Evolutionary conservation across 2,888 invertebrate species (phyloP).

Genomic region (Ecliptopera silaceata): DNA sequence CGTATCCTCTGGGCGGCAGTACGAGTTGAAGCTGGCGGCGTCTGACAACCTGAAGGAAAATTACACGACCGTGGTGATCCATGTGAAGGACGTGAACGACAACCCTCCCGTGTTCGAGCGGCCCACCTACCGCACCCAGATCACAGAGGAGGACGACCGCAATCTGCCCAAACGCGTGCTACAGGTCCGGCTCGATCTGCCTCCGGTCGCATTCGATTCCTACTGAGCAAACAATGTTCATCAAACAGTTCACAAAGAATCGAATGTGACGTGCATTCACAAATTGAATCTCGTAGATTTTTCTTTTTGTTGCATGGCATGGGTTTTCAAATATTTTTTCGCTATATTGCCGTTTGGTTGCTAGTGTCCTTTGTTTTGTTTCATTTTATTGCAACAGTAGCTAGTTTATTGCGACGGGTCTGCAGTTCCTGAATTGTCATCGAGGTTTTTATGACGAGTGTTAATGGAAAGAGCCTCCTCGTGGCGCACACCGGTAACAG

Average conservation of each 20-base stretch:
- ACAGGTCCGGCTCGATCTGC: conserved; percentile 88
- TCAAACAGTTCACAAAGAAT: conserved; percentile 52
- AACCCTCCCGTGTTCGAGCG: conserved; percentile 98
- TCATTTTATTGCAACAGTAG: conserved; percentile 55
- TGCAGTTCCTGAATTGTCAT: conserved; percentile 47
- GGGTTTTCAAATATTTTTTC: conserved; percentile 61
- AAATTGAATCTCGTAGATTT: conserved; percentile 47
- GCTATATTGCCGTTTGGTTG: conserved; percentile 53
- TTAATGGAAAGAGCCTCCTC: no score
- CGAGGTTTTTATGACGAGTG: conserved; percentile 36
- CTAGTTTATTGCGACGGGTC: conserved; percentile 51
- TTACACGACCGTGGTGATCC: conserved; percentile 97
- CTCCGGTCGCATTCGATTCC: conserved; percentile 69
- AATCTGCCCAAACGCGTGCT: conserved; percentile 96
- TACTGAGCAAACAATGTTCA: conserved; percentile 45
- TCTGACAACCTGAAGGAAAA: conserved; percentile 98
- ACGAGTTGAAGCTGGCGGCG: conserved; percentile 96
- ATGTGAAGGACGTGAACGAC: conserved; percentile 99
- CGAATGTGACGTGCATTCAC: conserved; percentile 51
- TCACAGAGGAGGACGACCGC: conserved; percentile 97
- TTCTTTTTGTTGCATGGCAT: conserved; percentile 77
- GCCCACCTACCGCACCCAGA: conserved; percentile 96
- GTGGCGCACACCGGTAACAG: no score
- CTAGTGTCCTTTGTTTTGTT: conserved; percentile 62
- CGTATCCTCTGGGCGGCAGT: conserved; percentile 81